These are phyloP conservation scores for Crotalus adamanteus DNA, from an alignment of 2,797 vertebrate species.

Conservation along the genomic window DNA sequence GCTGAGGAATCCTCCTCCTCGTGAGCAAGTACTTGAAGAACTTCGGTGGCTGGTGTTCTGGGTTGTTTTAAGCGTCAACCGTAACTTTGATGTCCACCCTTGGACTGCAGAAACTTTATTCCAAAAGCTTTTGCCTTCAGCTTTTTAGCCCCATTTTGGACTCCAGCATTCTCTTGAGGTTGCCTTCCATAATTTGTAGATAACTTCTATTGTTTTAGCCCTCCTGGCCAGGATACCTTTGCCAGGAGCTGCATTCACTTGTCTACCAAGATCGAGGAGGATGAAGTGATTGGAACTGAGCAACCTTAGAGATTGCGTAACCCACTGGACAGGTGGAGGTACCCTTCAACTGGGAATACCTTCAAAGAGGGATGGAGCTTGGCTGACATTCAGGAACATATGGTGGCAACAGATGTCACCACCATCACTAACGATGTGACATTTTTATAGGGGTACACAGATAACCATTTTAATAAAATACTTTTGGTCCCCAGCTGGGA, in stretches of 20 bases:
- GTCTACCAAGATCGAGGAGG: background rate
- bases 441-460: slow-evolving; percentile 18
- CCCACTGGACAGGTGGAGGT: background rate
- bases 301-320: background rate
- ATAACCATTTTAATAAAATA: slow-evolving; percentile 19
- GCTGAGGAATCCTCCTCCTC: background rate
- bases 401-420: slow-evolving; percentile 14
- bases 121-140: background rate
- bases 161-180: background rate
- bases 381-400: slow-evolving; percentile 5
- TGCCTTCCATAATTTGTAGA: background rate
- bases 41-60: background rate
- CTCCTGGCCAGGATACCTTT: background rate
- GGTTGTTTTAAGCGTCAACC: background rate
- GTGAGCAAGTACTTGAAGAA: background rate
- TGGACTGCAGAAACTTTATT: background rate
- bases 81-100: background rate
- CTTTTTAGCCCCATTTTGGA: background rate
- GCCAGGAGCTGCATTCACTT: background rate
- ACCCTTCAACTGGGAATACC: background rate
- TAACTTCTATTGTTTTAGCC: background rate
- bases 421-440: background rate
- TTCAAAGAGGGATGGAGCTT: background rate
- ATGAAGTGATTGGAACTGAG: background rate
- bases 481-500: slow-evolving; percentile 6